phyloP scores from a whole-genome alignment of 1,140 invertebrate genomes.

The Anadara kagoshimensis region DNA sequence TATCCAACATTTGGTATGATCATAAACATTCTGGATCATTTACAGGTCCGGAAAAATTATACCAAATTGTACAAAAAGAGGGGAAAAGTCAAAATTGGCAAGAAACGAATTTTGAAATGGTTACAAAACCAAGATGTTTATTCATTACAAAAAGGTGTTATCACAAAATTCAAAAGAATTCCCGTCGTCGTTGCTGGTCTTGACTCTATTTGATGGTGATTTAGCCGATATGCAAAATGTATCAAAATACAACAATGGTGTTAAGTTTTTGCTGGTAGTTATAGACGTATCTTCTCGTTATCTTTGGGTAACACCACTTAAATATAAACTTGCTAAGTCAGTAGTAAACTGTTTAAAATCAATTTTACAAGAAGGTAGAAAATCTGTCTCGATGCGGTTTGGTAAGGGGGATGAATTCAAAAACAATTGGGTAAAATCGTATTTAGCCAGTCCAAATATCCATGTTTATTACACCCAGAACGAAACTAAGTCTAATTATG shows the following conservation, averaged over 20 bases:
- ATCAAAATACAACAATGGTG: constrained; percentile 4
- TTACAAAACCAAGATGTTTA: too few relatives aligned
- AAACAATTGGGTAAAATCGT: constrained; percentile 18
- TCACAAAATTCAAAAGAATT: too few relatives aligned
- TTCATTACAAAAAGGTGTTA: too few relatives aligned
- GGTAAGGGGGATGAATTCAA: constrained; percentile 24
- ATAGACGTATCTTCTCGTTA: constrained; percentile 20
- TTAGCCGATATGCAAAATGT: constrained; percentile 1
- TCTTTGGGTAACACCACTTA: background rate
- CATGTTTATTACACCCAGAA: constrained; percentile 31
- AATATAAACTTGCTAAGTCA: background rate
- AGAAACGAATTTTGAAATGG: background rate
- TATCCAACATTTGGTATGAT: too few relatives aligned
- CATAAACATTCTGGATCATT: too few relatives aligned
- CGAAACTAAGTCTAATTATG: constrained; percentile 33
- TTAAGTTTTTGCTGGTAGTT: constrained; percentile 4
- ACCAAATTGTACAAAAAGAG: too few relatives aligned
- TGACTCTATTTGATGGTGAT: background rate
- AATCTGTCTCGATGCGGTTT: constrained; percentile 6
- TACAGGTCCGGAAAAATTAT: too few relatives aligned
- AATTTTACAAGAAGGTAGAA: constrained; percentile 6
- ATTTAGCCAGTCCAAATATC: constrained; percentile 19
- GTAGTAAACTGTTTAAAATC: constrained; percentile 25
- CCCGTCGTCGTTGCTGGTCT: too few relatives aligned
- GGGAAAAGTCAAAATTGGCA: too few relatives aligned